Evolutionary conservation across 1,140 invertebrate species (phyloP), one percentile per base, ranked within the genome.

Genomic region (Caenorhabditis latens): DNA sequence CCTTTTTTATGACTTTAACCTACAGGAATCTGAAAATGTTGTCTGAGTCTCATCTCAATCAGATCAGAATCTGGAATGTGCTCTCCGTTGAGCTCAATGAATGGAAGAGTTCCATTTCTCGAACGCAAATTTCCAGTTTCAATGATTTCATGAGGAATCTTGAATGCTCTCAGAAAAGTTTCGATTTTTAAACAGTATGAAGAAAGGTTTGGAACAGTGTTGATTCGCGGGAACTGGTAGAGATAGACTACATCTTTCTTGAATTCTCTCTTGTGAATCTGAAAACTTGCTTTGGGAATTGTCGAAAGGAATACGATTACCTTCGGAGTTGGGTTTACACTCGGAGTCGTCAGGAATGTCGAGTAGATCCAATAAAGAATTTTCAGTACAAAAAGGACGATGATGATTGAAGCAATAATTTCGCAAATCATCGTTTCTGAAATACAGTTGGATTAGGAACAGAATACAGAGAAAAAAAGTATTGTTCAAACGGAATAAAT

Each of bases 171-270:
- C 48, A 83, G 21, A n/a, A 83, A 57, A 19, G 79, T 57, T 58
- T 83, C 79, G 13, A 24, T 83, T 83, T 83, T 83, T 24, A 83
- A 43, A 46, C 79, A 83, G 11, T 46, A 83, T 7, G 79, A 58
- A 11, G 79, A 83, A 14, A 83, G 50, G 19, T 83, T 83, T 24
- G 79, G 79, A 16, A 58, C 79, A 14, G 79, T 55, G n/a, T 55
- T 24, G 19, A 55, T 83, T 14, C 79, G 79, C 16, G 79, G 79
- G 55, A 83, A 83, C 5, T 83, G 79, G 21, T 57, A 83, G 24
- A 83, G 79, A 55, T 83, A 83, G 19, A 55, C 79, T 32, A 83
- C 79, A 43, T 83, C 79, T 58, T 83, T 83, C n/a, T 83, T 19
- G 50, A 40, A 83, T n/a, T 83, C 57, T 46, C 40, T 9, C 24